phyloP scores from a whole-genome alignment of 2,797 vertebrate species.

The Myotis planiceps region DNA sequence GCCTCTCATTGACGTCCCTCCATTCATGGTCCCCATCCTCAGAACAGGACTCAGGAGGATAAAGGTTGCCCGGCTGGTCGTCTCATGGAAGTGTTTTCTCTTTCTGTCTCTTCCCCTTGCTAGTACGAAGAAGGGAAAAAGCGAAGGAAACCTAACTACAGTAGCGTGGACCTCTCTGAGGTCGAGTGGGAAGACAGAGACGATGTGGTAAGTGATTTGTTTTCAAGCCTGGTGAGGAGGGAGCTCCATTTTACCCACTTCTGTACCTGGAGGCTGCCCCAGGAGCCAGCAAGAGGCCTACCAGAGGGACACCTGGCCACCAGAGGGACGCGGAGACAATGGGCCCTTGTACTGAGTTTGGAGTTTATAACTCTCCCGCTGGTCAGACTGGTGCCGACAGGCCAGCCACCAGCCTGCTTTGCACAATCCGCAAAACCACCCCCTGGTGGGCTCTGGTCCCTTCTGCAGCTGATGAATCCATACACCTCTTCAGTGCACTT shows the following conservation, averaged over 20 bases:
- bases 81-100: background rate
- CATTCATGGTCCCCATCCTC: background rate
- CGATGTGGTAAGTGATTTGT: constrained; percentile 91
- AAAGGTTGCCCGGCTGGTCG: background rate
- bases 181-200: constrained; percentile 99
- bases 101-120: constrained; percentile 48
- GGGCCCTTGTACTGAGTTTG: background rate
- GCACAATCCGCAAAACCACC: background rate
- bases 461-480: background rate
- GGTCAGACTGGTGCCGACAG: background rate
- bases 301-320: background rate
- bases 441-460: background rate
- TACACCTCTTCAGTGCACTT: background rate
- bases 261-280: constrained; percentile 18
- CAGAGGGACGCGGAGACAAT: background rate
- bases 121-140: constrained; percentile 97
- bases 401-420: background rate
- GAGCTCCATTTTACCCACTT: background rate
- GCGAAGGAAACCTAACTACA: constrained; percentile 97
- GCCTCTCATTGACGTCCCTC: too few relatives aligned
- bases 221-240: constrained; percentile 7
- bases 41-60: background rate
- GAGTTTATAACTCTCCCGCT: background rate
- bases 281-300: constrained; percentile 19
- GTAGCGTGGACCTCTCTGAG: constrained; percentile 98